Evolutionary conservation across 2,113 vertebrate genomes (phyloP).

Genomic region (Ranitomeya imitator): DNA sequence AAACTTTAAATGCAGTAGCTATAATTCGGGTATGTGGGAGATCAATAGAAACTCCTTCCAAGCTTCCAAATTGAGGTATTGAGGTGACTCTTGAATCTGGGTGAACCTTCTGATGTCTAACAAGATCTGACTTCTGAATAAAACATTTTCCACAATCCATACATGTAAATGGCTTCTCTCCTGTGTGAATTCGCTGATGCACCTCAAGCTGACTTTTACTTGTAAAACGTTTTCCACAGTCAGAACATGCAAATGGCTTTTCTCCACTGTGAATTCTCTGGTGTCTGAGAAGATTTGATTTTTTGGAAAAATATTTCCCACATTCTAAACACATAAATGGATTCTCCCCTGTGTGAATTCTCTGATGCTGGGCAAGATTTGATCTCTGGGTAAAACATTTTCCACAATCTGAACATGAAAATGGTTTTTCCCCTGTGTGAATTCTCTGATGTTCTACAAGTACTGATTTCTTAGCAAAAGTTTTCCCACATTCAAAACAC

Average conservation of each 20-base stretch:
- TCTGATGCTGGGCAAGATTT: background rate
- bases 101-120: background rate
- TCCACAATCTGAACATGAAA: slow-evolving; percentile 3
- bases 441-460: background rate
- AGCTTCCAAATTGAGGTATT: background rate
- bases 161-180: background rate
- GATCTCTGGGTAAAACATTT: background rate
- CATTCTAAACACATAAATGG: background rate
- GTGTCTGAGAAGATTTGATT: background rate
- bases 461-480: background rate
- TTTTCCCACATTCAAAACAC: background rate
- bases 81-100: background rate
- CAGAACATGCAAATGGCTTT: background rate
- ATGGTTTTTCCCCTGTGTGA: background rate
- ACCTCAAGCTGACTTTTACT: background rate
- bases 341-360: background rate
- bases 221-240: background rate
- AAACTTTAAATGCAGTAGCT: background rate
- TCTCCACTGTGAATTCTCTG: background rate
- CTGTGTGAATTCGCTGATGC: background rate
- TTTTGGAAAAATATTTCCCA: background rate
- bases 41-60: slow-evolving; percentile 2
- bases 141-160: slow-evolving; percentile 3
- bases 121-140: background rate
- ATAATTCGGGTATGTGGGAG: background rate